Base-by-base conservation (phyloP, 1,140 invertebrate genomes). In the Cotesia typhae region DNA sequence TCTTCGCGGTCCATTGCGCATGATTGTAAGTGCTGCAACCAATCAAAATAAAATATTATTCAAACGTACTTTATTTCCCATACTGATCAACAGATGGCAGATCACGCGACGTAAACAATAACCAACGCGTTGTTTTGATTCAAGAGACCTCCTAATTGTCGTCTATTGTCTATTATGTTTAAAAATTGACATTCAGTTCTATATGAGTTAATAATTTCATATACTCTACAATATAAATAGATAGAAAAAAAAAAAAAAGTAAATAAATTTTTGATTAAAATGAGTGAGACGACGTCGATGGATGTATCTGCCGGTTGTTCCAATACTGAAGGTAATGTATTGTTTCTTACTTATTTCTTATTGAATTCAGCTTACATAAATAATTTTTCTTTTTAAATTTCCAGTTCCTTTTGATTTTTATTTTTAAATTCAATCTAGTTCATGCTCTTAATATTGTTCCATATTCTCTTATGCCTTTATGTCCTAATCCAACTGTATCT, bases 331-430 rank as follows among this genome's bases (percentile, higher is more conserved):
- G 53, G 53, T 55, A 17, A 55, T 3, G 53, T 55, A 7, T 55
- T 55, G 53, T 55, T 55, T 55, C 12, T 55, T 55, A 55, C 1
- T 55, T 4, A 55, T 55, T 55, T 55, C 53, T 55, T 4, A 55
- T 17, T 55, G 10, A 55, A 55, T 55, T 55, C 10, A 55, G 10
- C 53, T 55, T 55, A 55, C 53, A 55, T 55, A 55, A 12, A 55
- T 55, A 55, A 55, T 17, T 55, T 55, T 55, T 55, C 10, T 3
- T 55, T 55, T 55, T 12, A 55, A 55, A 55, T 4, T 55, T 55
- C 4, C 5, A 55, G 53, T 55, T 55, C 4, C 4, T 55, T 55
- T 12, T 17, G 12, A 1, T 55, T 5, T 55, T 55, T 55, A n/a
- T 55, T 4, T 55, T 12, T 3, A 7, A 55, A 55, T 17, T 55